Conservation (phyloP, 1,140 invertebrate genomes). For the Paramacrobiotus metropolitanus region DNA sequence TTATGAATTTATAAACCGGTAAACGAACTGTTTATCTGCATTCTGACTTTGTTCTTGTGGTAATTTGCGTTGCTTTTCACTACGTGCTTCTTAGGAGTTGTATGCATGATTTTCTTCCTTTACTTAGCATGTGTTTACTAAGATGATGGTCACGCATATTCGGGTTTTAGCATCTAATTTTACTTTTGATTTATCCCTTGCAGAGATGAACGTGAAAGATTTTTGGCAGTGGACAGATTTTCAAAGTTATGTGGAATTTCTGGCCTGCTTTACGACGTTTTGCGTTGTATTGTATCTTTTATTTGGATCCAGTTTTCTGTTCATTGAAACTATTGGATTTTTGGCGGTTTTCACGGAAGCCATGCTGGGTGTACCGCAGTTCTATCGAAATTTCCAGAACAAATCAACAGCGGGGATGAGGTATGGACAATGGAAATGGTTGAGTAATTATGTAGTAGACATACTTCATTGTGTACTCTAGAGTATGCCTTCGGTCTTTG, state of each 20-base stretch:
- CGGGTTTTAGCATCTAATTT: no score
- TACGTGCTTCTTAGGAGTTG: no score
- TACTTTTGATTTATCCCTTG: no score
- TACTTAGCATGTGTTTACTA: no score
- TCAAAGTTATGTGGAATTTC: slow-evolving; percentile 78
- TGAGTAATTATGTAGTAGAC: slow-evolving; percentile 11
- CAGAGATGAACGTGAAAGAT: slow-evolving; percentile 29
- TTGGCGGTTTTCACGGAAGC: slow-evolving; percentile 84
- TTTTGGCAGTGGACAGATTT: slow-evolving; percentile 99
- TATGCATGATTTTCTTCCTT: no score
- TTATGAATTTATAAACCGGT: no score
- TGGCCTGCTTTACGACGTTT: slow-evolving; percentile 55
- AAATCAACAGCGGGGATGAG: slow-evolving; percentile 92
- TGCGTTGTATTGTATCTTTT: slow-evolving; percentile 64
- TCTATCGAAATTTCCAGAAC: slow-evolving; percentile 59
- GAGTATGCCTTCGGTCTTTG: no score
- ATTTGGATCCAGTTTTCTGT: slow-evolving; percentile 48
- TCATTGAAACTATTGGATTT: slow-evolving; percentile 73
- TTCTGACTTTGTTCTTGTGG: no score
- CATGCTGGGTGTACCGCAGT: slow-evolving; percentile 77
- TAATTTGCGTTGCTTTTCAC: no score
- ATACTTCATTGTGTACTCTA: no score
- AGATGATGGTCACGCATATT: no score
- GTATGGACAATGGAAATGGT: slow-evolving; percentile 27
- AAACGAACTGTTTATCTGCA: no score